phyloP scores from a whole-genome alignment of 2,797 vertebrate genomes.

The Lacerta viridis region DNA sequence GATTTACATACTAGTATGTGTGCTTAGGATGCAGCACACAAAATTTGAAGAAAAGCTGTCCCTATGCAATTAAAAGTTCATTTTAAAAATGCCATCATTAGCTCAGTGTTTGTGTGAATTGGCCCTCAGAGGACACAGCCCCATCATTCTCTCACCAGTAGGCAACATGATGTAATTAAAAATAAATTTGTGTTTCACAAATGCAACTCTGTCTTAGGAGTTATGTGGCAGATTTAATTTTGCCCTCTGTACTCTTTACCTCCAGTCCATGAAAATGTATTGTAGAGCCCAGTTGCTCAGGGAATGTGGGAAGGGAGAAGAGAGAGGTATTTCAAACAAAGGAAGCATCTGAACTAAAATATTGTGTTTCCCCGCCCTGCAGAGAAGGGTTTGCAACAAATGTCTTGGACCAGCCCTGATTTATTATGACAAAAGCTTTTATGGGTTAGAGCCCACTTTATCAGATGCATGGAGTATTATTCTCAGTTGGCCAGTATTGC shows the following conservation, averaged over 20 bases:
- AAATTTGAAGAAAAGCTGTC: constrained; percentile 2
- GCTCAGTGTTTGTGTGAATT: constrained; percentile 20
- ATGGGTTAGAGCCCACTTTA: too few relatives aligned
- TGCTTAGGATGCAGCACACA: background rate
- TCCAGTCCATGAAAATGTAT: background rate
- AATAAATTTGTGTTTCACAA: constrained; percentile 41
- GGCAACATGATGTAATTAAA: constrained; percentile 36
- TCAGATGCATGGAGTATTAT: too few relatives aligned
- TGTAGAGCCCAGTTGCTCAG: background rate
- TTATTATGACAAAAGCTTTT: too few relatives aligned
- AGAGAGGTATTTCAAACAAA: background rate
- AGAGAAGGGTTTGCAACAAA: too few relatives aligned
- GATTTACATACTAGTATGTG: background rate
- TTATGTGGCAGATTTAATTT: constrained; percentile 18
- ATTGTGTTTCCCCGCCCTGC: background rate
- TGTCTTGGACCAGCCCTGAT: too few relatives aligned
- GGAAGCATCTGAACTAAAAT: background rate
- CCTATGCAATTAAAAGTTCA: constrained; percentile 38
- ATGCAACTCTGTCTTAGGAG: constrained; percentile 19
- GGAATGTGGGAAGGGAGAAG: background rate
- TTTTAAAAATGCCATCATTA: constrained; percentile 13
- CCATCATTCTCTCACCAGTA: constrained; percentile 40
- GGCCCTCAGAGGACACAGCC: constrained; percentile 20
- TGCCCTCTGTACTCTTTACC: background rate
- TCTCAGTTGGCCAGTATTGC: too few relatives aligned